Evolutionary conservation across 2,797 vertebrate genomes (phyloP).

Genomic region (Sebastes oblongus): DNA sequence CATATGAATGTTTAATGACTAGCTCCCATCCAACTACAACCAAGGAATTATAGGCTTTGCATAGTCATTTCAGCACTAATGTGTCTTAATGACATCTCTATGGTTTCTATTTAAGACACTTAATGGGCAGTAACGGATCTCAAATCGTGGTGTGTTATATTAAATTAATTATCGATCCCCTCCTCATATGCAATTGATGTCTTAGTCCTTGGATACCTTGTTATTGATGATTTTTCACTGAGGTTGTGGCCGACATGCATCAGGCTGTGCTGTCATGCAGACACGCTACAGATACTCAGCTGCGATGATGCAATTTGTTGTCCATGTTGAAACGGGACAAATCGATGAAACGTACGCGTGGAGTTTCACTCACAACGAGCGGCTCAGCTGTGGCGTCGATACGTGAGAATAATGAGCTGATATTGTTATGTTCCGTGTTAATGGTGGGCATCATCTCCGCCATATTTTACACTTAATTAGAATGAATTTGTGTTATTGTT

Average conservation of each 20-base stretch:
- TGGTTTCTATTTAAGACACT: conserved; percentile 57
- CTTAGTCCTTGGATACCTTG: conserved; percentile 57
- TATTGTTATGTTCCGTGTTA: conserved; percentile 18
- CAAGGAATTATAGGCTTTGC: conserved; percentile 56
- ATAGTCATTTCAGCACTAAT: conserved; percentile 57
- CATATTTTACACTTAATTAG: conserved; percentile 47
- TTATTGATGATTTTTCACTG: conserved; percentile 48
- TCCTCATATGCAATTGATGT: conserved; percentile 60
- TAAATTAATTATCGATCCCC: conserved; percentile 77
- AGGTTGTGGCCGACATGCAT: conserved; percentile 20
- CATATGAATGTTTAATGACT: conserved; percentile 54
- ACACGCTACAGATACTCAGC: background rate
- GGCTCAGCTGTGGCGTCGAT: background rate
- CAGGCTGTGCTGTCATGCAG: background rate
- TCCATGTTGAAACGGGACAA: conserved; percentile 13
- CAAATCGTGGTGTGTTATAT: conserved; percentile 66
- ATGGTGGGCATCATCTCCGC: conserved; percentile 15
- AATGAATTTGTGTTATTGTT: conserved; percentile 44
- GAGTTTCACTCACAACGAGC: background rate
- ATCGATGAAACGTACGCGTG: conserved; percentile 14
- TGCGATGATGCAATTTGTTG: conserved; percentile 12
- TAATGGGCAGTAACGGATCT: conserved; percentile 73
- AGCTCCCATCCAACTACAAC: conserved; percentile 27
- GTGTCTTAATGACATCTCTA: conserved; percentile 65
- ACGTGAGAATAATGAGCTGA: conserved; percentile 32